Base-by-base conservation (phyloP, 2,888 invertebrate species). In the Erebia epiphron region DNA sequence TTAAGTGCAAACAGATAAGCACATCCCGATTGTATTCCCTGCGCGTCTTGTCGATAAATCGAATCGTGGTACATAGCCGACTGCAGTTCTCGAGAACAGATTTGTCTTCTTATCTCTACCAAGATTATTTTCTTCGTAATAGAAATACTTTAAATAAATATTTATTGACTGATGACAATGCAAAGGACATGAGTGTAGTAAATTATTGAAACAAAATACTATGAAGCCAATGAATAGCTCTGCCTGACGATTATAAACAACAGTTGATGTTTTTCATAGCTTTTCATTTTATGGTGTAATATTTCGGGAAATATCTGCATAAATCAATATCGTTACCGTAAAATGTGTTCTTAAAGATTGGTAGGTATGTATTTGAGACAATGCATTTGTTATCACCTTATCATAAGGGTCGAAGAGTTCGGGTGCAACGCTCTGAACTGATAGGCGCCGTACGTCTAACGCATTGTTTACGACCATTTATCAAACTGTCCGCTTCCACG, bases 381-480 rank as follows among this genome's bases (percentile, higher is more conserved):
- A 79, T 79, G 79, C 80, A 76, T 82, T 75, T 71, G 75, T 78
- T 86, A 87, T 84, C 82, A 58, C 60, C 61, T 69, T 78, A 79
- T 79, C 80, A 78, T 71, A 61, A 79, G 82, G 90, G 90, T 89
- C 90, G 84, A 80, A 88, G 88, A 84, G 86, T 78, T 76, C 78
- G 86, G 79, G 92, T 82, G 90, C 91, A 92, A 88, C 77, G 92
- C 78, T 85, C 91, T 82, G 79, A 77, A 77, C 78, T 89, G 78
- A 78, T 78, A 89, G 87, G 86, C 78, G 80, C 79, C 81, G 80
- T 83, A 82, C 83, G 87, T 86, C 83, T 82, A 83, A 83, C 83
- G 86, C 86, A 85, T 87, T 89, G 86, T 91, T 91, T 91, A 91
- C 84, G 88, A 76, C 81, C 84, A 76, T 86, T 84, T 86, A 89